Evolutionary conservation across 2,888 invertebrate genomes (phyloP), one percentile per base, ranked within the genome.

Genomic region (Aethes cnicana): DNA sequence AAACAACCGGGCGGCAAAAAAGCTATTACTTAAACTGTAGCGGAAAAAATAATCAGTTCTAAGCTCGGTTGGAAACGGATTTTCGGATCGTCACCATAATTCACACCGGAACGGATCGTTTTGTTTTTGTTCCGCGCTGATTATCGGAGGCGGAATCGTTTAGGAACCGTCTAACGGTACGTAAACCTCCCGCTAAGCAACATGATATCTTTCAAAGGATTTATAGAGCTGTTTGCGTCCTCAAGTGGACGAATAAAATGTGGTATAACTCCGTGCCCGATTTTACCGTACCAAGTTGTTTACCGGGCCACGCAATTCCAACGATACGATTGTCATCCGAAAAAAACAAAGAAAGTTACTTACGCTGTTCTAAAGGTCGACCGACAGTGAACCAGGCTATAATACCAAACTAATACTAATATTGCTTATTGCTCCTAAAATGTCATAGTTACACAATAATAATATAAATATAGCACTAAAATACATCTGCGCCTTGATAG

Each of bases 71-170:
- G n/a, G 16, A 23, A 55, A 57, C 36, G 26, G 36, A 28, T 47
- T 26, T 20, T 47, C 46, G 20, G 46, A 20, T 20, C 36, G 36
- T 57, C 62, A 46, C 58, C 57, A 52, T 52, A 57, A 59, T 63
- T 57, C 56, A 52, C 59, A 59, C 56, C 58, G 56, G 57, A 59
- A 56, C 57, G 58, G 42, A 60, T 62, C 57, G 72, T 77, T 73
- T 76, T 79, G 77, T 77, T 77, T 70, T 69, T 73, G 80, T 80
- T 81, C 72, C 74, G 81, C 79, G 69, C 81, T 81, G 81, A 81
- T 83, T 81, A 74, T 66, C 68, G 62, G 58, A 58, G 59, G 64
- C 64, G 66, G 58, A 58, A 59, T 64, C 64, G 66, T 63, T 66
- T 55, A 60, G 66, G 72, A 66, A 66, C 69, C 69, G 66, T 63